These are phyloP conservation scores for Onthophagus sagittarius DNA, from an alignment of 2,888 invertebrate species.

Conservation along the genomic window DNA sequence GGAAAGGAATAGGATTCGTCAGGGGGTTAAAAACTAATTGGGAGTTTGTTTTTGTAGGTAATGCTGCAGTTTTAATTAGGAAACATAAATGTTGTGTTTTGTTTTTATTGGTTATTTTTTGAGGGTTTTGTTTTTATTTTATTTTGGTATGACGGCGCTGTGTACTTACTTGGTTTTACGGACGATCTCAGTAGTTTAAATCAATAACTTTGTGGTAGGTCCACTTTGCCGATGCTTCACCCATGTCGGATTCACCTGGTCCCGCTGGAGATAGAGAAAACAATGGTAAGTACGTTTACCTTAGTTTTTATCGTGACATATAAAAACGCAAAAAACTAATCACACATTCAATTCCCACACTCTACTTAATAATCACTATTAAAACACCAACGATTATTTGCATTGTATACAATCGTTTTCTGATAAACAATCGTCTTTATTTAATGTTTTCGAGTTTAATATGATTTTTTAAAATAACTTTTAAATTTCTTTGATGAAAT, in stretches of 20 bases:
- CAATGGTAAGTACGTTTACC: slow-evolving; percentile 36
- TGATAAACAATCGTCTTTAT: background rate
- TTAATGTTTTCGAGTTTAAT: too few species aligned
- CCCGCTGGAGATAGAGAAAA: slow-evolving; percentile 36
- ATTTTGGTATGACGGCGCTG: slow-evolving; percentile 10
- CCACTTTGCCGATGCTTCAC: slow-evolving; percentile 61
- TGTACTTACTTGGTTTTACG: slow-evolving; percentile 4
- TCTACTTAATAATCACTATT: too few species aligned
- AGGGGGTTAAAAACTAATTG: background rate
- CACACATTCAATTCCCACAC: background rate
- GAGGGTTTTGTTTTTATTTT: background rate
- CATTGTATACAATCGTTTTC: background rate
- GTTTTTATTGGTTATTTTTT: background rate
- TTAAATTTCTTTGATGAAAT: too few species aligned
- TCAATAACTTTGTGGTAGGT: slow-evolving; percentile 53
- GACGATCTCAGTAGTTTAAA: slow-evolving; percentile 26
- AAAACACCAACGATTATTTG: background rate
- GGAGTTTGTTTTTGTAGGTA: slow-evolving; percentile 9
- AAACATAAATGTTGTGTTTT: background rate
- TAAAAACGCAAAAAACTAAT: background rate
- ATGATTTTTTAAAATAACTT: too few species aligned
- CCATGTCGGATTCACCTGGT: slow-evolving; percentile 50
- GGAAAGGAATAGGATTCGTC: too few species aligned
- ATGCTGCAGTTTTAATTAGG: background rate
- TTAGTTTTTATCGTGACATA: background rate